These are phyloP conservation scores for Uromys caudimaculatus DNA, from an alignment of 2,797 vertebrate genomes.

Conservation along the genomic window DNA sequence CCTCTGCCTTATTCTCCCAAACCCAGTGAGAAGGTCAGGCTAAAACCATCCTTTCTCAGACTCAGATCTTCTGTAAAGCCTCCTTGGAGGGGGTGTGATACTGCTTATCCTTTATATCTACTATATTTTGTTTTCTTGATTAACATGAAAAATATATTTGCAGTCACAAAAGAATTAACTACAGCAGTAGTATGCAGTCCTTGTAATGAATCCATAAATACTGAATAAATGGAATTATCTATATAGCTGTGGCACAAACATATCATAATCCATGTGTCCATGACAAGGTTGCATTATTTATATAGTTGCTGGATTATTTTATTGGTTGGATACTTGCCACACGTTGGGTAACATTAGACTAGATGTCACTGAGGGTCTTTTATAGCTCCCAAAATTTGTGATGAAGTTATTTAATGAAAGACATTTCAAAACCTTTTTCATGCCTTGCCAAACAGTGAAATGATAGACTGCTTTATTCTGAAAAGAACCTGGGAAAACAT, in stretches of 20 bases:
- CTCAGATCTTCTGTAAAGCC: background rate
- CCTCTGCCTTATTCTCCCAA: background rate
- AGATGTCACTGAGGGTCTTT: background rate
- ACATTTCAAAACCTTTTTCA: background rate
- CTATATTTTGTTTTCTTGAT: background rate
- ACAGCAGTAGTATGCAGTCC: background rate
- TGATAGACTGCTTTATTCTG: background rate
- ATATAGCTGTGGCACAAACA: background rate
- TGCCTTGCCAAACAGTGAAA: background rate
- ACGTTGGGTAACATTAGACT: background rate
- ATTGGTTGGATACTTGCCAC: background rate
- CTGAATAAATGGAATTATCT: background rate
- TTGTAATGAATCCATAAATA: background rate
- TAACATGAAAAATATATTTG: slow-evolving; percentile 9
- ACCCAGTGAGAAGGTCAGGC: background rate
- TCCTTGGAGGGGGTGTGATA: background rate
- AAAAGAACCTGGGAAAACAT: background rate
- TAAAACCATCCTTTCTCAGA: background rate
- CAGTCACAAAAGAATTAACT: slow-evolving; percentile 39
- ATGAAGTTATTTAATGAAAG: slow-evolving; percentile 26
- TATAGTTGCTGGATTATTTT: background rate
- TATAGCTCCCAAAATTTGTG: background rate
- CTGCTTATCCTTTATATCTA: background rate
- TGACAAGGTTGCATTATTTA: background rate
- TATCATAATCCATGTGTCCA: background rate